phyloP scores from a whole-genome alignment of 2,113 vertebrate species.

The Edolisoma coerulescens region DNA sequence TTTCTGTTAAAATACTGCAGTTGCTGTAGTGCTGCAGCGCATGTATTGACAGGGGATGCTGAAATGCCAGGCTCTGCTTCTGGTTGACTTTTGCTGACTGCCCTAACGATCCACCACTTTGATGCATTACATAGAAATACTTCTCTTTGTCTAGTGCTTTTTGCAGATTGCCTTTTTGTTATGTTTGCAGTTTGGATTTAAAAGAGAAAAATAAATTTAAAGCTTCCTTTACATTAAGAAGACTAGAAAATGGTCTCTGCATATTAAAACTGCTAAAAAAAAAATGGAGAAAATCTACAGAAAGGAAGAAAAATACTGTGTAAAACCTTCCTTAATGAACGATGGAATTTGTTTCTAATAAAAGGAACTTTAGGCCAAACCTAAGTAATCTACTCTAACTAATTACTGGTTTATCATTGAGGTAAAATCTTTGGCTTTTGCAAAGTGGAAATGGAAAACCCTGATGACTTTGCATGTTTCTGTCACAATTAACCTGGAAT shows the following conservation, averaged over 20 bases:
- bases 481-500: background rate
- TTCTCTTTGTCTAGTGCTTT: background rate
- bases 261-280: background rate
- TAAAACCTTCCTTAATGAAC: background rate
- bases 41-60: background rate
- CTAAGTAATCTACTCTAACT: background rate
- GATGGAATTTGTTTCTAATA: background rate
- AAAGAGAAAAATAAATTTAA: background rate
- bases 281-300: background rate
- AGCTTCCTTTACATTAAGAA: background rate
- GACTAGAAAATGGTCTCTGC: background rate
- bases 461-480: background rate
- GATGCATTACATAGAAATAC: background rate
- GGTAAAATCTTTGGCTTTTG: background rate
- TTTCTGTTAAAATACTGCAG: background rate
- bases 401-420: background rate
- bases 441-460: background rate
- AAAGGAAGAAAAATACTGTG: background rate
- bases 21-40: background rate
- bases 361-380: background rate
- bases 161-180: background rate
- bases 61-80: conserved; percentile 9
- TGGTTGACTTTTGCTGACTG: background rate
- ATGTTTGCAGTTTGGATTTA: background rate
- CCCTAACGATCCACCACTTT: background rate